Conservation (phyloP, 1,140 invertebrate genomes). For the Mizuhopecten yessoensis region DNA sequence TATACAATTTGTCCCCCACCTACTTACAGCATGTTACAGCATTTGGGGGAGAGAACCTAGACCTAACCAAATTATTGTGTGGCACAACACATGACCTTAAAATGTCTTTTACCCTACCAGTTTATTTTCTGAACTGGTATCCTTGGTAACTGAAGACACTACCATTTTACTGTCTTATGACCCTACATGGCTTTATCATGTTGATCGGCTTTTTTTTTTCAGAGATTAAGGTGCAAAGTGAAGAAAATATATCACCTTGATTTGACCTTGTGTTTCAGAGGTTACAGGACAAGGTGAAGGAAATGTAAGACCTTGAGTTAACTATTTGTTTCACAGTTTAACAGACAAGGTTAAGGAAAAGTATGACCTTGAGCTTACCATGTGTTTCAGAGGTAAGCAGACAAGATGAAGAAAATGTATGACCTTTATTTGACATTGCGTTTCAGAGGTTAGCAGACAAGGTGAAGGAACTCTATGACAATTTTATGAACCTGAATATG, state of each 20-base stretch:
- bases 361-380: constrained; percentile 74
- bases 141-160: no score
- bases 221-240: constrained; percentile 81
- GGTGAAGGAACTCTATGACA: constrained; percentile 82
- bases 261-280: constrained; percentile 70
- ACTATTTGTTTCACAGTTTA: constrained; percentile 75
- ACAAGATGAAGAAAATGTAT: constrained; percentile 75
- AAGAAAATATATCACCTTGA: constrained; percentile 80
- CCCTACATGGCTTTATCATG: constrained; percentile 82
- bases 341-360: constrained; percentile 79
- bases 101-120: no score
- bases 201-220: constrained; percentile 56
- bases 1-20: no score
- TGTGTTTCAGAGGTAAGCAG: constrained; percentile 80
- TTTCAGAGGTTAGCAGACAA: constrained; percentile 81
- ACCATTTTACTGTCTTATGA: no score
- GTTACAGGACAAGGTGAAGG: constrained; percentile 78
- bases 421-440: constrained; percentile 39
- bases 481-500: constrained; percentile 68
- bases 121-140: no score
- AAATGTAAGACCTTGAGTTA: constrained; percentile 79
- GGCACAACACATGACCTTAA: no score
- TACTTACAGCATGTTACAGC: no score
- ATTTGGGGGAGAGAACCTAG: no score
- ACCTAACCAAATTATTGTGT: no score